Evolutionary conservation across 1,140 invertebrate species (phyloP).

Genomic region (Reticulitermes speratus): DNA sequence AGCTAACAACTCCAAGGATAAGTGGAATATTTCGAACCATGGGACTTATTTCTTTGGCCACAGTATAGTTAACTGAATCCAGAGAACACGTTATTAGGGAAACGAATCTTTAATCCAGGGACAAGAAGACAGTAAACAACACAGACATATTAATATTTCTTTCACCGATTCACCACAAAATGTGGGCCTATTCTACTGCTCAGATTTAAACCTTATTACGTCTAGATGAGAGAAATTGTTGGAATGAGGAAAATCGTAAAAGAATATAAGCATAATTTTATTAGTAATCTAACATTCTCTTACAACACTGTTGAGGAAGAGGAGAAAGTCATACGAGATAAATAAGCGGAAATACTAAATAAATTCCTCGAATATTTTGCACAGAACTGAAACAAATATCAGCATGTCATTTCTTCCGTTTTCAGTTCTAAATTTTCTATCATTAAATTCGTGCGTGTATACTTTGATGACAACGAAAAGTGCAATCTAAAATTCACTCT

Average conservation of each 20-base stretch:
- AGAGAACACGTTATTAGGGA: too few species aligned
- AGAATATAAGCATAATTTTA: background rate
- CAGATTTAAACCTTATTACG: background rate
- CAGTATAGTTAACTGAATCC: too few species aligned
- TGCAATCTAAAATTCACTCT: too few species aligned
- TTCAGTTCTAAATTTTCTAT: background rate
- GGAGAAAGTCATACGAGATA: background rate
- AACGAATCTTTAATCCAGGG: background rate
- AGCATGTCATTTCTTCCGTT: background rate
- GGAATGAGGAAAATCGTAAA: background rate
- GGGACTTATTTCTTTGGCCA: too few species aligned
- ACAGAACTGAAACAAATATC: background rate
- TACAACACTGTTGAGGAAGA: background rate
- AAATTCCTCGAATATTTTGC: background rate
- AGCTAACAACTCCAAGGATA: too few species aligned
- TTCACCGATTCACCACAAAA: background rate
- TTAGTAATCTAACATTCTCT: background rate
- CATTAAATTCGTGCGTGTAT: background rate
- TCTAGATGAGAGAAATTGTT: background rate
- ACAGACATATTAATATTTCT: background rate
- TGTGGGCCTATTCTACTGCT: background rate
- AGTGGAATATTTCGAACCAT: too few species aligned
- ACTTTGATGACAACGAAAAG: too few species aligned
- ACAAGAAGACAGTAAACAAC: background rate
- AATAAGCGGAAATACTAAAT: background rate